A percentile compares a stretch with the other conserved stretches of the same genome.
Conservation (phyloP, 2,888 invertebrate species). For the Orgyia antiqua region DNA sequence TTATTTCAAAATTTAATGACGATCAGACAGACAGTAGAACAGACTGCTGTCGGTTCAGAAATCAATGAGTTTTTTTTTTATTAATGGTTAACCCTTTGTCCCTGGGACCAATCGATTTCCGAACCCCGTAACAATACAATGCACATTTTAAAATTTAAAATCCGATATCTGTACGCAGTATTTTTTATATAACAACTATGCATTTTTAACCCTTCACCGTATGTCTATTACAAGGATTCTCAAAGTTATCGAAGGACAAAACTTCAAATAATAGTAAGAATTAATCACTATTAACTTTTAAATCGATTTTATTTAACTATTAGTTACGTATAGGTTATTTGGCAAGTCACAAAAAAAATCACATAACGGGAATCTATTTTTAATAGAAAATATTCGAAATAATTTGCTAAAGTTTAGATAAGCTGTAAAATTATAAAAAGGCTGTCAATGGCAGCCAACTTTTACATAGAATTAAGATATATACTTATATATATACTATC, state of each 20-base stretch:
- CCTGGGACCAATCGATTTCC: constrained; percentile 71
- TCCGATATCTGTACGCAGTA: constrained; percentile 72
- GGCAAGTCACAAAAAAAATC: too few relatives aligned
- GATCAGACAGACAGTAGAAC: constrained; percentile 54
- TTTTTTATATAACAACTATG: constrained; percentile 73
- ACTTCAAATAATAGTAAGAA: too few relatives aligned
- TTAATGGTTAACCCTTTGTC: constrained; percentile 74
- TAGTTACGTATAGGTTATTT: too few relatives aligned
- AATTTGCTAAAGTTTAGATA: too few relatives aligned
- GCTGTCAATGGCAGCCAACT: too few relatives aligned
- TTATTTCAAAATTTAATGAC: constrained; percentile 32
- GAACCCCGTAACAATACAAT: constrained; percentile 73
- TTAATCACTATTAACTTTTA: too few relatives aligned
- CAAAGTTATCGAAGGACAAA: constrained; percentile 28
- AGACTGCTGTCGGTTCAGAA: constrained; percentile 63
- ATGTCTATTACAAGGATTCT: constrained; percentile 51
- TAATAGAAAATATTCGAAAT: too few relatives aligned
- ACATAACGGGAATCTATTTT: too few relatives aligned
- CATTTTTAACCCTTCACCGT: constrained; percentile 76
- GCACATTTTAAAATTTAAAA: constrained; percentile 79
- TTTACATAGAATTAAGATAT: too few relatives aligned
- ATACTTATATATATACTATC: too few relatives aligned
- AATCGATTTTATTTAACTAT: too few relatives aligned
- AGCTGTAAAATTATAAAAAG: too few relatives aligned
- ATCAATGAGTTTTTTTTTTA: constrained; percentile 67